A percentile compares a stretch with the other conserved stretches of the same genome.
Conservation (phyloP, 2,888 invertebrate genomes). For the Laspeyria flexula region DNA sequence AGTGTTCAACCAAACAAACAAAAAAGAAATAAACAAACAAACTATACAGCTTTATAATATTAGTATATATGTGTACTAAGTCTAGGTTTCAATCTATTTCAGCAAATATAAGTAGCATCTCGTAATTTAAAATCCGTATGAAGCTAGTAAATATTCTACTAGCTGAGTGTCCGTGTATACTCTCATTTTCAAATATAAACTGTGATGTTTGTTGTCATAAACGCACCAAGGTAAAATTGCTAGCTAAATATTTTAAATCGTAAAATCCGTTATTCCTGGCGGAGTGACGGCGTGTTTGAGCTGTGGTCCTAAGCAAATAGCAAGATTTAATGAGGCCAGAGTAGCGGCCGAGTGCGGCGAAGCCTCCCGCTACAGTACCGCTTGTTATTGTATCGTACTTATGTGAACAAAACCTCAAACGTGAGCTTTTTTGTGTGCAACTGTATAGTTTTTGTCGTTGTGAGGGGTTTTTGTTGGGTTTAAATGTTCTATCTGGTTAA, state of each 20-base stretch:
- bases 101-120: not conserved
- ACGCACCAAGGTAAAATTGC: constrained; percentile 70
- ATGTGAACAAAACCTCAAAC: constrained; percentile 23
- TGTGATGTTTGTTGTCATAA: constrained; percentile 73
- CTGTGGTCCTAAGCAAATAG: constrained; percentile 81
- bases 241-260: constrained; percentile 80
- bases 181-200: constrained; percentile 57
- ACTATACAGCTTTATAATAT: too few species aligned
- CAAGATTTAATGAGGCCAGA: constrained; percentile 78
- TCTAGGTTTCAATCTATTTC: not conserved
- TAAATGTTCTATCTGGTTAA: constrained; percentile 16
- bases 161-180: constrained; percentile 29
- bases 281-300: constrained; percentile 75
- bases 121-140: not conserved
- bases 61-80: too few species aligned
- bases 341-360: constrained; percentile 34
- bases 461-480: not conserved
- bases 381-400: constrained; percentile 43
- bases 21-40: too few species aligned
- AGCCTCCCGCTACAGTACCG: constrained; percentile 22
- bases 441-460: constrained; percentile 1
- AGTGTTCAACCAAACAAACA: too few species aligned
- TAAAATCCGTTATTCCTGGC: constrained; percentile 77
- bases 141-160: constrained; percentile 10
- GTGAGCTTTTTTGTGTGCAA: constrained; percentile 11